Base-by-base conservation (phyloP, 53 echinoderm and acorn worm species). In the Holothuria leucospilota region DNA sequence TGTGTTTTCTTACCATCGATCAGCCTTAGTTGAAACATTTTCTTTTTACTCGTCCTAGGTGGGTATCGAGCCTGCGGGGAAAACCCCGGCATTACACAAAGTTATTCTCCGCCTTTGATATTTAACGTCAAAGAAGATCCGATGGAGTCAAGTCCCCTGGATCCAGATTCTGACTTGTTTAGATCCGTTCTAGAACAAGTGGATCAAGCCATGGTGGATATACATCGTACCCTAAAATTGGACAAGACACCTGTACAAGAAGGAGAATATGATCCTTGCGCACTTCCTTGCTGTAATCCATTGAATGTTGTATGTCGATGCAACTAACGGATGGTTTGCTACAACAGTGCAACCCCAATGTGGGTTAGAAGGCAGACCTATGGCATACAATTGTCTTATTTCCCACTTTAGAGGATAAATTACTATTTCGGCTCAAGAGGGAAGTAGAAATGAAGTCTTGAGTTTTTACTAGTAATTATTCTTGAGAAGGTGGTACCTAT, bases 191-290 rank as follows among this genome's bases (percentile, higher is more conserved):
- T 79, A 27, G 41, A 46, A 8, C 59, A 29, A n/a, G 78, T 90
- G 13, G 8, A 90, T 52, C 51, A 23, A 41, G 85, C 74, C 4
- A 67, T 81, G 18, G 26, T 53, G 21, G 58, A 28, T 26, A 78
- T 93, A 25, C 8, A 78, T 2, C 24, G 8, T 9, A 79, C 78
- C 73, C 20, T 90, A 20, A 12, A 58, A 26, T 49, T 62, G 27
- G 93, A 93, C 75, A 93, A 88, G 70, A 93, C 88, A 38, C 90
- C 90, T 2, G 82, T 85, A 2, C 88, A 81, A 2, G 84, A 93
- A 41, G 88, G 80, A 64, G 69, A 66, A 21, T 1, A 8, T 12
- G 28, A 63, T 42, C 56, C 61, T 2, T 39, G 77, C n/a, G 70
- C 40, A 28, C 5, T 20, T n/a, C 93, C 88, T 12, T 93, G 93